These are phyloP conservation scores for Nymphicus hollandicus DNA, from an alignment of 2,113 vertebrate species.

Conservation along the genomic window DNA sequence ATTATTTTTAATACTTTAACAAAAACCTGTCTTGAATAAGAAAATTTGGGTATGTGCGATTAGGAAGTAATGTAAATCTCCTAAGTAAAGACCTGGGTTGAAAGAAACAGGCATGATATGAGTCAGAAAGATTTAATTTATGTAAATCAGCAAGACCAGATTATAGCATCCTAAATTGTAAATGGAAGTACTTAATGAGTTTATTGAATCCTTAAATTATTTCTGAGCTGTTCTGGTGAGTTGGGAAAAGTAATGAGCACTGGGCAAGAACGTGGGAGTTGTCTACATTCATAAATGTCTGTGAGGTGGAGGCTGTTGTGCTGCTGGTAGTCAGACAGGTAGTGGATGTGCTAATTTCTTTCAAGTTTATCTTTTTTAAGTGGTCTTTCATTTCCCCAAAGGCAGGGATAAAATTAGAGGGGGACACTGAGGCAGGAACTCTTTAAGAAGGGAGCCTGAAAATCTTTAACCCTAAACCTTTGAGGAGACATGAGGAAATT, in stretches of 20 bases:
- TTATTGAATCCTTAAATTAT: constrained; percentile 35
- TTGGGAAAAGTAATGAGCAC: neutral
- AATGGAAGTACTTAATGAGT: constrained; percentile 28
- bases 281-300: neutral
- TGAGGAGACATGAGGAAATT: neutral
- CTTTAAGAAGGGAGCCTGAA: neutral
- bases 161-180: constrained; percentile 9
- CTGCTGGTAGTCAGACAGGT: neutral
- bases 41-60: neutral
- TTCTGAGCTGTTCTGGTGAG: constrained; percentile 10
- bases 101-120: constrained; percentile 8
- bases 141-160: neutral
- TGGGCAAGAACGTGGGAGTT: neutral
- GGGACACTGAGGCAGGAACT: neutral
- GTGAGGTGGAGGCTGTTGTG: neutral
- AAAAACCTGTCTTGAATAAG: neutral
- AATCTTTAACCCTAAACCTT: neutral
- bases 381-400: neutral
- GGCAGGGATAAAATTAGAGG: neutral
- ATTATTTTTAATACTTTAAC: neutral
- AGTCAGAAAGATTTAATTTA: constrained; percentile 32
- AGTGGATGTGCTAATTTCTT: neutral
- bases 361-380: neutral
- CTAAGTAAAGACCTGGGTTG: neutral
- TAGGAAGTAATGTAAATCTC: neutral